A percentile compares a stretch with the other conserved stretches of the same genome.
Evolutionary conservation across 2,888 invertebrate genomes (phyloP).

Genomic region (Aspidiotus rigidus): DNA sequence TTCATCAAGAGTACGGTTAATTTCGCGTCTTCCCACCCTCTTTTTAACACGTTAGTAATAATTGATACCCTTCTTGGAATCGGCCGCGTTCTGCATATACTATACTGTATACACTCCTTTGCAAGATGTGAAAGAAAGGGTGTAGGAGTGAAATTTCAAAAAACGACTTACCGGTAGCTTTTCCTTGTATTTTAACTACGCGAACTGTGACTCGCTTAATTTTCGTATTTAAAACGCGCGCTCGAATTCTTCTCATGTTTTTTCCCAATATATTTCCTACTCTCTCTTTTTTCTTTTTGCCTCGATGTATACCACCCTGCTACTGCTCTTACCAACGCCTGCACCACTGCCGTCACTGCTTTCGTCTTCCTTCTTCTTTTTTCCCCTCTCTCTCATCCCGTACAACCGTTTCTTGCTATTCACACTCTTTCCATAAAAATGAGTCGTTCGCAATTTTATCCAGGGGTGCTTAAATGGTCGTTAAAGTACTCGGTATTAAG

Average conservation of each 20-base stretch:
- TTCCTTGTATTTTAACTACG: conserved; percentile 10
- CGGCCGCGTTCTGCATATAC: background rate
- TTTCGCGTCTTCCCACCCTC: conserved; percentile 3
- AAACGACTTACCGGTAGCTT: background rate
- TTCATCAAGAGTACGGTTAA: conserved; percentile 1
- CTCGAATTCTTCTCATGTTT: conserved; percentile 26
- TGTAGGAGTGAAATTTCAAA: conserved; percentile 2
- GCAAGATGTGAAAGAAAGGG: background rate
- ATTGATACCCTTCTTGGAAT: background rate
- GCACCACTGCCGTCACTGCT: no score
- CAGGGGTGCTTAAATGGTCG: conserved; percentile 1
- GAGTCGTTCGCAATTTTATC: background rate
- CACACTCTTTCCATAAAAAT: background rate
- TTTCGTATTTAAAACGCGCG: conserved; percentile 27
- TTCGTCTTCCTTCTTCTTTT: background rate
- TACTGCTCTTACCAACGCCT: no score
- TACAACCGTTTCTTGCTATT: background rate
- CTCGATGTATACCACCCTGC: no score
- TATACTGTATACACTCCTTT: no score
- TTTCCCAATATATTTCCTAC: conserved; percentile 27
- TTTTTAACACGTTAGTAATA: conserved; percentile 3
- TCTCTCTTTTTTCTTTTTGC: conserved; percentile 3
- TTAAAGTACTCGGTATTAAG: background rate
- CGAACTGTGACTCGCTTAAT: conserved; percentile 26
- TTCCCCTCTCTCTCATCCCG: background rate